Percentiles rank a stretch among this genome's conserved stretches.
These are phyloP conservation scores for Paratilapia polleni DNA, from an alignment of 2,113 vertebrate species.

Conservation along the genomic window DNA sequence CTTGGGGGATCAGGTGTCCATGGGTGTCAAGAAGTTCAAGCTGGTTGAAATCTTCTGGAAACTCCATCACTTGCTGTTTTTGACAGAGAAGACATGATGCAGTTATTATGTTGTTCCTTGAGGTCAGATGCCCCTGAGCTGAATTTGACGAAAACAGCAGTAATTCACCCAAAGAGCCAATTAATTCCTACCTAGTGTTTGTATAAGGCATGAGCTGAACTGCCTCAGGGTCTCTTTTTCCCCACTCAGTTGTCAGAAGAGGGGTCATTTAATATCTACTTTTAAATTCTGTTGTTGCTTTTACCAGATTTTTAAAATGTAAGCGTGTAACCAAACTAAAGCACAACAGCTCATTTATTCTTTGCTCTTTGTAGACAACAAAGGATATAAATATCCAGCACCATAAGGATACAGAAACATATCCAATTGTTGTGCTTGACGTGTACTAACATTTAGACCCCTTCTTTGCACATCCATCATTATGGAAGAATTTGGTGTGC, in stretches of 20 bases:
- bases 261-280: background rate
- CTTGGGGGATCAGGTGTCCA: constrained; percentile 74
- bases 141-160: background rate
- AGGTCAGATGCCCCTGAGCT: background rate
- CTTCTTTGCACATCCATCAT: background rate
- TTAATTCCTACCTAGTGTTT: background rate
- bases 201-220: background rate
- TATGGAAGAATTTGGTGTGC: background rate
- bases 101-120: background rate
- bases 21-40: constrained; percentile 79
- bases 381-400: background rate
- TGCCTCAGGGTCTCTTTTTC: background rate
- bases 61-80: constrained; percentile 64
- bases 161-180: background rate
- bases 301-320: background rate
- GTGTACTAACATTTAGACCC: background rate
- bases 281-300: background rate
- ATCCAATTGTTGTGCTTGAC: background rate
- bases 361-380: background rate
- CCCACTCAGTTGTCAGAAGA: background rate
- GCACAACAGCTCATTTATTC: background rate
- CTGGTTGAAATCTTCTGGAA: constrained; percentile 81
- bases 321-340: background rate
- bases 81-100: background rate
- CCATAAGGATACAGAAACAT: background rate